Base-by-base conservation (phyloP, 1,140 invertebrate genomes). In the Chelonus insularis region DNA sequence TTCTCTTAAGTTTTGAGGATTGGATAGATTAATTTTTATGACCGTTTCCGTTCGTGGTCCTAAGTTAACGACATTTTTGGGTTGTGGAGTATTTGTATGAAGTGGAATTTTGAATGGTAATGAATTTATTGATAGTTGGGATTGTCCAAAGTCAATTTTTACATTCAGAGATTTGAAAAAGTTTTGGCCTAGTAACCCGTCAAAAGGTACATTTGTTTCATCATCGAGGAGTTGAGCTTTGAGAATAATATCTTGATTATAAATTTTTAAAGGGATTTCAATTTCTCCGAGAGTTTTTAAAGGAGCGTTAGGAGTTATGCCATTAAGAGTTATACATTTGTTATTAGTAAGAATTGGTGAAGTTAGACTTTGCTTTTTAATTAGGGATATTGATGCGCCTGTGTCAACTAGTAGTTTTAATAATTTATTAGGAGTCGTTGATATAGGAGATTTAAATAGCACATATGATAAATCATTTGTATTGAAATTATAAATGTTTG, bases 351-450 rank as follows among this genome's bases (percentile, higher is more conserved):
- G 54, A 2, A 47, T 14, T 34, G 43, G 55, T 18, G 16, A 12
- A 1, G 29, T n/a, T 5, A 64, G 29, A 25, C 56, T 64, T 18
- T 20, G 25, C 4, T 6, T 11, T 39, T 64, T 64, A 45, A 64
- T 48, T 37, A 64, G 20, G 4, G 56, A 64, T 0, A 55, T 39
- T 20, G 56, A 58, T 2, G 62, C 62, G n/a, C 62, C 62, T 9
- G 57, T 64, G 12, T 64, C 62, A 21, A 64, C 39, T 20, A 64
- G n/a, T 4, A 59, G n/a, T 64, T 64, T 64, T 8, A 64, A 12
- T 12, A 21, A 55, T 59, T 56, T 59, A 11, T 59, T 32, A 8
- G 2, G 12, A 32, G 29, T 43, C 2, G 29, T 56, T 16, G 43
- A 21, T 1, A 14, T 23, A 16, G 12, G 23, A 2, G 45, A 63